phyloP scores from a whole-genome alignment of 2,797 vertebrate species.

The Smutsia temminckii region DNA sequence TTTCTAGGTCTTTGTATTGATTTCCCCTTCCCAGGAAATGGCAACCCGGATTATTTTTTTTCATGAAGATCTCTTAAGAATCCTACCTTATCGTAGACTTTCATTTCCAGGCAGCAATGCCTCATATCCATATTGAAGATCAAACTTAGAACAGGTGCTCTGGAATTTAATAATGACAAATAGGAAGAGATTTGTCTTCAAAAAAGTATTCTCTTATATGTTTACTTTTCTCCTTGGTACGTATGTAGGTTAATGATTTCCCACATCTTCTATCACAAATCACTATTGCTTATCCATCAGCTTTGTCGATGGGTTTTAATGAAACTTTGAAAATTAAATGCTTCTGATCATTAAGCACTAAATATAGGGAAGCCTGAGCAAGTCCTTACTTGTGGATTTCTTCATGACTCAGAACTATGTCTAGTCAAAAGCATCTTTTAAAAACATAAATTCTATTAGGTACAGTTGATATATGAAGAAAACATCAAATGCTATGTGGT shows the following conservation, averaged over 20 bases:
- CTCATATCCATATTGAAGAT: constrained; percentile 72
- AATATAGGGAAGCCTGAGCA: constrained; percentile 34
- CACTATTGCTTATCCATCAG: constrained; percentile 60
- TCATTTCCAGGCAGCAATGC: constrained; percentile 57
- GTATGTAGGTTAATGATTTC: constrained; percentile 64
- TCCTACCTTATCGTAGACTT: constrained; percentile 63
- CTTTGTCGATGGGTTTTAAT: constrained; percentile 59
- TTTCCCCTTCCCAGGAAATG: constrained; percentile 64
- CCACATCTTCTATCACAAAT: constrained; percentile 15
- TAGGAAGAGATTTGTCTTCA: constrained; percentile 66
- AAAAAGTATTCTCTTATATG: constrained; percentile 34
- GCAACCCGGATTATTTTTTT: constrained; percentile 18
- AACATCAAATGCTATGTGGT: background rate
- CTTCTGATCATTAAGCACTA: constrained; percentile 63
- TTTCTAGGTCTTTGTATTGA: constrained; percentile 70
- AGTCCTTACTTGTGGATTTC: constrained; percentile 61
- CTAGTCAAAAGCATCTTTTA: constrained; percentile 45
- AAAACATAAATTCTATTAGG: constrained; percentile 57
- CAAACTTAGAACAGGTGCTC: constrained; percentile 42
- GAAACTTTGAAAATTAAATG: constrained; percentile 72
- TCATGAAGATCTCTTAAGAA: constrained; percentile 62
- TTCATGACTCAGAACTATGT: background rate
- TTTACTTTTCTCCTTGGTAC: constrained; percentile 63
- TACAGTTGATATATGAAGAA: background rate
- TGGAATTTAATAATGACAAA: constrained; percentile 73